Evolutionary conservation across 2,113 vertebrate species (phyloP), one percentile per base, ranked within the genome.

Genomic region (Rhinichthys klamathensis): DNA sequence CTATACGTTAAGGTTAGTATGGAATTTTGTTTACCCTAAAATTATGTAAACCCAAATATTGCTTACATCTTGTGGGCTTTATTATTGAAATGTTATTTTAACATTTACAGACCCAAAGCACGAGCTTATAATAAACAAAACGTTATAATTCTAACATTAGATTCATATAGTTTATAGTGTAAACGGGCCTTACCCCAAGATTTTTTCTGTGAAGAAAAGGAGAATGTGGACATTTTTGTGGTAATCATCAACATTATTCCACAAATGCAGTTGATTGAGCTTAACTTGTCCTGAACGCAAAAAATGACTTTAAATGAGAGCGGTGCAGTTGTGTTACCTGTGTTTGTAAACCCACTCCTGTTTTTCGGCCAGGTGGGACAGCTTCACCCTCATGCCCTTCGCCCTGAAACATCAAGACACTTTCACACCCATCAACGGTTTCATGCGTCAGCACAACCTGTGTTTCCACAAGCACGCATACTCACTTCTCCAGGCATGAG

Each of bases 401-500:
- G 93, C 93, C 91, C 94, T 95, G 86, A 89, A 92, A 92, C 69
- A 92, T 44, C 70, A 46, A 41, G 1, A 15, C 41, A 78, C 23
- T 73, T 8, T 56, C n/a, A 69, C 12, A 84, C 65, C 49, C 67
- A 51, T 25, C 63, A 60, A 83, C 69, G 80, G 27, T n/a, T 72
- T 18, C 12, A 80, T 54, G 2, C 21, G 7, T 0, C 54, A 0
- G 38, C 4, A 21, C 18, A 21, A 41, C 32, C 21, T 35, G 2
- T 13, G 49, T 5, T 80, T 51, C 15, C 7, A 65, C 13, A 85
- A 61, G 60, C 6, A 25, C 23, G 23, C 13, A 35, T 56, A 86
- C 93, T 90, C 77, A 94, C 93, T 89, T 95, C 89, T 92, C 93
- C 92, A 92, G 89, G 85, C 93, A 94, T 89, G 93, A 93, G 25